Conservation (phyloP, 2,888 invertebrate genomes). For the Venustoraphidia nigricollis region DNA sequence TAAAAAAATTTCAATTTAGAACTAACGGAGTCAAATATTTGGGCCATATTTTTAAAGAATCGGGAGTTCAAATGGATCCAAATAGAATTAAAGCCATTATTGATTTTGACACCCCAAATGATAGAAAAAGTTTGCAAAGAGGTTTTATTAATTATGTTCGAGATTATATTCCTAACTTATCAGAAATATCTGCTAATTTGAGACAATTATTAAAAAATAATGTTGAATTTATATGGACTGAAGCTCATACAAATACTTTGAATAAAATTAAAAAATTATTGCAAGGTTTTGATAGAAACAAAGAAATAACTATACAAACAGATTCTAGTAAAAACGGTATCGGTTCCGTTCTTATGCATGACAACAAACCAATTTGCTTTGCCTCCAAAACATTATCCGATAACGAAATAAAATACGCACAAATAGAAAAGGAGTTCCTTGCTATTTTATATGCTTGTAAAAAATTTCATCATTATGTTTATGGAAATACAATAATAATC, state of each 20-base stretch:
- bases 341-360: slow-evolving; percentile 8
- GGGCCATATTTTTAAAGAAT: slow-evolving; percentile 2
- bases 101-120: slow-evolving; percentile 4
- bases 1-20: slow-evolving; percentile 5
- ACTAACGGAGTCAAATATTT: slow-evolving; percentile 7
- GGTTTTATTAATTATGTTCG: slow-evolving; percentile 10
- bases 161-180: slow-evolving; percentile 8
- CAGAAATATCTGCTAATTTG: slow-evolving; percentile 5
- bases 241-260: slow-evolving; percentile 4
- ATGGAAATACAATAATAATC: slow-evolving; percentile 2
- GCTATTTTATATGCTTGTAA: slow-evolving; percentile 2
- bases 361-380: slow-evolving; percentile 10
- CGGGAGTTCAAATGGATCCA: neutral
- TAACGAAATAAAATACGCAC: slow-evolving; percentile 9
- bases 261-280: slow-evolving; percentile 6
- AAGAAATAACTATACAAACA: slow-evolving; percentile 5
- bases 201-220: slow-evolving; percentile 8
- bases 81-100: neutral
- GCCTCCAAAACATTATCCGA: slow-evolving; percentile 8
- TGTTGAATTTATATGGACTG: slow-evolving; percentile 5
- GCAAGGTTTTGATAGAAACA: slow-evolving; percentile 4
- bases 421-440: slow-evolving; percentile 7
- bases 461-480: slow-evolving; percentile 8
- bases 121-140: slow-evolving; percentile 6
- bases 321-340: slow-evolving; percentile 6